These are phyloP conservation scores for Callipepla californica DNA, from an alignment of 2,113 vertebrate species.

Conservation along the genomic window DNA sequence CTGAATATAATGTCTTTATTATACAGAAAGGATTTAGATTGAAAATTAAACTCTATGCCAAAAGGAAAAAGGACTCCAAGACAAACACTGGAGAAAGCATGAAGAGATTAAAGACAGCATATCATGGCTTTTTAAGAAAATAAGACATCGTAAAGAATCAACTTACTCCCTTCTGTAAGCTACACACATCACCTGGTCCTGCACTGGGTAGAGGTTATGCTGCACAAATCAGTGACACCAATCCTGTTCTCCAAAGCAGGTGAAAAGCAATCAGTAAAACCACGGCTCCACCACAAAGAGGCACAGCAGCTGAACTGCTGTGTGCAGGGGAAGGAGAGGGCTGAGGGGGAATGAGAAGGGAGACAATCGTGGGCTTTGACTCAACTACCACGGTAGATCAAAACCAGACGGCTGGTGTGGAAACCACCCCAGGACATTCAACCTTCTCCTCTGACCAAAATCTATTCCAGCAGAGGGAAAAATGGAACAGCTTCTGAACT, in stretches of 20 bases:
- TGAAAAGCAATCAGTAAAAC: neutral
- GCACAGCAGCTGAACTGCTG: neutral
- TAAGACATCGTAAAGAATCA: neutral
- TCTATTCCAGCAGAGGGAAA: neutral
- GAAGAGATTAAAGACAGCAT: neutral
- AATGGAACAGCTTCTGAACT: neutral
- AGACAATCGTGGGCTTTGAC: slow-evolving; percentile 45
- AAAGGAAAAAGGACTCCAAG: neutral
- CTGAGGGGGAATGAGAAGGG: neutral
- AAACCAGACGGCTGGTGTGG: slow-evolving; percentile 12
- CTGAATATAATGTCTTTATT: neutral
- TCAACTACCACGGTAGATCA: neutral
- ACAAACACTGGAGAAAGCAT: neutral
- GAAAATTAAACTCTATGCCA: neutral
- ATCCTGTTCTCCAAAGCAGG: neutral
- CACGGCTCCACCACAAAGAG: neutral
- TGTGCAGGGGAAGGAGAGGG: neutral
- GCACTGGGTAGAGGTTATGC: neutral
- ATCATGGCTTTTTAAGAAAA: neutral
- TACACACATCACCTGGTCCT: neutral
- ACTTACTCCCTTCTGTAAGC: neutral
- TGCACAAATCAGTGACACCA: neutral
- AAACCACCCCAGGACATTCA: slow-evolving; percentile 16
- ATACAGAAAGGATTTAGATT: neutral
- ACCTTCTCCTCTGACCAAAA: neutral